Percentiles rank a stretch among this genome's conserved stretches.
Evolutionary conservation across 1,140 invertebrate species (phyloP).

Genomic region (Armadillidium nasatum): DNA sequence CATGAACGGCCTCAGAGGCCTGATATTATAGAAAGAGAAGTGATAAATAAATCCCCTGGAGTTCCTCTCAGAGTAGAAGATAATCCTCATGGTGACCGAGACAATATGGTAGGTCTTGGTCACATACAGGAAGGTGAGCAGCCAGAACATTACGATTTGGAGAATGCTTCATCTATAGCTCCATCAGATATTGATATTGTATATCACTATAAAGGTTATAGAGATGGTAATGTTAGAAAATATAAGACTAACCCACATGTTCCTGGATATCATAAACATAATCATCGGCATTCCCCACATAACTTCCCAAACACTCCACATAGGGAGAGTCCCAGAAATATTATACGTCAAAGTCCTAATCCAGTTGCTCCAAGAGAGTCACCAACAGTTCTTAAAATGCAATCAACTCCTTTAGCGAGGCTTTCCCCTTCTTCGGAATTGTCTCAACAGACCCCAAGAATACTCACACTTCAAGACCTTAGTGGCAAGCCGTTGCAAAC

Average conservation of each 20-base stretch:
- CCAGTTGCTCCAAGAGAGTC: conserved; percentile 45
- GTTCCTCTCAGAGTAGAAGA: conserved; percentile 47
- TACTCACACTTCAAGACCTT: conserved; percentile 85
- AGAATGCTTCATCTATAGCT: conserved; percentile 94
- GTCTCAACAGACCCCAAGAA: conserved; percentile 81
- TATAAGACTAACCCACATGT: conserved; percentile 60
- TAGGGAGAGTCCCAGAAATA: conserved; percentile 53
- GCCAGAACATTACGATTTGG: conserved; percentile 92
- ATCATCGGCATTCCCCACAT: conserved; percentile 49
- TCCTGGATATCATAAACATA: conserved; percentile 48
- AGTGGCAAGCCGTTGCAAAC: conserved; percentile 85
- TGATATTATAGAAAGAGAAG: conserved; percentile 87
- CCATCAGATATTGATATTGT: conserved; percentile 95
- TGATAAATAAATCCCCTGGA: conserved; percentile 67
- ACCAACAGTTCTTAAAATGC: conserved; percentile 55
- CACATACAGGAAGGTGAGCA: conserved; percentile 64
- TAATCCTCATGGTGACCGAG: conserved; percentile 35
- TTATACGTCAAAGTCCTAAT: conserved; percentile 47
- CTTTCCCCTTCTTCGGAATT: conserved; percentile 86
- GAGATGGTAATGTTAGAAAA: conserved; percentile 72
- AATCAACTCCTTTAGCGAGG: conserved; percentile 81
- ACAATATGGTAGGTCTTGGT: conserved; percentile 42
- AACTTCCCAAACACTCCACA: conserved; percentile 57
- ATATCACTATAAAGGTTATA: conserved; percentile 89
- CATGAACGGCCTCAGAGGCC: conserved; percentile 71